Base-by-base conservation (phyloP, 1,140 invertebrate genomes). In the Drosophila insularis region DNA sequence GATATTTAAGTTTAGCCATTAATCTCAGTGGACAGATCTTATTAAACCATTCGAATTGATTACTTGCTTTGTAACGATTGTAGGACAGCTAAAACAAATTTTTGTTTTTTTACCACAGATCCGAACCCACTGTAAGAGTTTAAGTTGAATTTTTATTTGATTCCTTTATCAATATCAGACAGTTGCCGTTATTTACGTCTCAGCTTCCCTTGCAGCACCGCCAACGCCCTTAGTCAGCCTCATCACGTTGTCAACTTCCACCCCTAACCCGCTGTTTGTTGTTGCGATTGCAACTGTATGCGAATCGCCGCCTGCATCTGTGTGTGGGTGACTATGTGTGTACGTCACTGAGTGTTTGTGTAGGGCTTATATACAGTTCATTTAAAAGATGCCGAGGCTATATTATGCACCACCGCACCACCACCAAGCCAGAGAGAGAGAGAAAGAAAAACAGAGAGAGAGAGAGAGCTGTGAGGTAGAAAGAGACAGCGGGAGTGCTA, bases 91-190 rank as follows among this genome's bases (percentile, higher is more conserved):
- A 35, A 35, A 7, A 11, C 7, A 35, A 2, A 11, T 11, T 7
- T 3, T 11, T 35, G 5, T 27, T 8, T 10, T 32, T 37, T 53
- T 54, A n/a, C 4, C 11, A 0, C 14, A 4, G 39, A 63, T 63
- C 14, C 31, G 4, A 40, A 5, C 37, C 72, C 73, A 75, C 72
- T 75, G 72, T 75, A 66, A 59, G 13, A 37, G 8, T 74, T 66
- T 35, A 53, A 71, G 63, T 53, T 68, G 74, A 59, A 67, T 63
- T 85, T 87, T 72, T 87, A 85, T 85, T 87, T 85, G 82, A 87
- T 85, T 85, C 81, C 81, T 85, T 85, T 85, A 85, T 85, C 82
- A 85, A 87, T 87, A 87, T 81, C 81, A 75, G 81, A 71, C 74
- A 50, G 43, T 46, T 46, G 43, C 40, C 40, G 13, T 68, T 86